Base-by-base conservation (phyloP, 1,140 invertebrate genomes). In the Drosophila hydei region DNA sequence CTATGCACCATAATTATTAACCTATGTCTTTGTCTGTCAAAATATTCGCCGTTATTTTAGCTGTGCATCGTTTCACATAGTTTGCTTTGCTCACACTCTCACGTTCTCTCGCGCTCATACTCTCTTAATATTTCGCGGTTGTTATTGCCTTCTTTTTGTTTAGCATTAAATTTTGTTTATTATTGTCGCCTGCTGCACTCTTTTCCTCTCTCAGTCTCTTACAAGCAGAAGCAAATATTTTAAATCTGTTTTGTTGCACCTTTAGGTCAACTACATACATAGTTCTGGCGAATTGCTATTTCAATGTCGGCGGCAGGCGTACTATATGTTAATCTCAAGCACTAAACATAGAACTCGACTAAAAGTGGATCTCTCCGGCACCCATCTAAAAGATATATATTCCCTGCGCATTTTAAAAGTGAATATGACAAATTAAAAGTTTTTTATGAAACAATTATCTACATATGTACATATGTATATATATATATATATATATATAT, bases 91-190 rank as follows among this genome's bases (percentile, higher is more conserved):
- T 9, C 11, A 14, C 48, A 33, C 18, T 25, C 8, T 50, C 23
- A 9, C n/a, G 7, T 6, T n/a, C 18, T 25, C 8, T 48, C 21
- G 19, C 12, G 12, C 12, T 12, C 19, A 47, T 9, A 5, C 19
- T 60, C 19, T 60, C 36, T 55, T n/a, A 48, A 21, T 60, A 21
- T 38, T 56, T 63, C 40, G 42, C 42, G 47, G 19, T 55, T 74
- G 55, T 52, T 55, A 47, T 69, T 81, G 62, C 75, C 77, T 78
- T 62, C 58, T 30, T 59, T 23, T 45, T 33, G 30, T 16, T 56
- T 70, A 40, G 33, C 38, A 62, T 54, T 62, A 42, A 9, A 69
- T 62, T 61, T 47, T 69, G 65, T 54, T 63, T 56, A 70, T 64
- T 63, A 55, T 69, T 56, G 27, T 25, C 40, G 55, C 19, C 19